Percentiles rank a stretch among this genome's conserved stretches.
Conservation (phyloP, 2,888 invertebrate species). For the Watsonalla cultraria region DNA sequence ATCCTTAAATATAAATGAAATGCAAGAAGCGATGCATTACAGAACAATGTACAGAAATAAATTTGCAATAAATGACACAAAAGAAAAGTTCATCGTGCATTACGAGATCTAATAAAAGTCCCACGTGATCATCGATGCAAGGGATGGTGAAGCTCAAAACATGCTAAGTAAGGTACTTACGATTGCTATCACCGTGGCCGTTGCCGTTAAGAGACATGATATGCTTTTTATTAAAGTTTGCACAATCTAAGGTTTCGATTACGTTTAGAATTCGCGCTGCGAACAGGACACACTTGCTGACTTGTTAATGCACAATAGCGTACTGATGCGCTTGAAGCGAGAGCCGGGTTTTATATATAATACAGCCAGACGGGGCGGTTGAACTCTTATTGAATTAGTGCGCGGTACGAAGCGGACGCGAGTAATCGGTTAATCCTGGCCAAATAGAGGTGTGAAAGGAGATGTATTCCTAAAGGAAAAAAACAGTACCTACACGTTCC, state of each 20-base stretch:
- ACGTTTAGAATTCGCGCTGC: background rate
- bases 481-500: too few species aligned
- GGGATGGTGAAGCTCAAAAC: too few species aligned
- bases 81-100: background rate
- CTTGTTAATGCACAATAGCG: background rate
- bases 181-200: background rate
- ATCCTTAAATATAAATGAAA: background rate
- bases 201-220: background rate
- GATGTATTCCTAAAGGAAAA: too few species aligned
- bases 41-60: background rate
- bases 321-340: background rate
- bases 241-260: background rate
- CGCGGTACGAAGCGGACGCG: background rate
- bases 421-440: too few species aligned
- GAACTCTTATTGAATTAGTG: background rate
- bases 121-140: too few species aligned
- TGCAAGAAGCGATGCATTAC: background rate
- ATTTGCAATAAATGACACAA: background rate
- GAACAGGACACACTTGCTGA: background rate
- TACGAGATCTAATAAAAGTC: background rate
- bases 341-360: background rate
- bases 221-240: background rate
- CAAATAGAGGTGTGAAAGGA: too few species aligned
- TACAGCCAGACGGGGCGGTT: background rate
- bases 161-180: background rate